phyloP scores from a whole-genome alignment of 2,797 vertebrate species.

The Sebastes vulpes region DNA sequence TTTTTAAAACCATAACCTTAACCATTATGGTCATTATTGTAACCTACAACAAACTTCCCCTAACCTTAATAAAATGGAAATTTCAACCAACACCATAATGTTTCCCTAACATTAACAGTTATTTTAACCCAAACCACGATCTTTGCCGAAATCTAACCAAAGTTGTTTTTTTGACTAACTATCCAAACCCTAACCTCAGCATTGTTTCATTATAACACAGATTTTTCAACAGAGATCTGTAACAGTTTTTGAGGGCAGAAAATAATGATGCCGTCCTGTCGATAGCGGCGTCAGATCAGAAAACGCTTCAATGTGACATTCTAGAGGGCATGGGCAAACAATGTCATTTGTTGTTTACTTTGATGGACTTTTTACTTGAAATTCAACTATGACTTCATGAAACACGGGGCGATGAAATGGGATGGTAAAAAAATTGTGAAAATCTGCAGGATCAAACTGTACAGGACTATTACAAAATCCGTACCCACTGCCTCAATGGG shows the following conservation, averaged over 20 bases:
- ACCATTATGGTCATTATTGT: background rate
- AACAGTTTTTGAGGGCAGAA: background rate
- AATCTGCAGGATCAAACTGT: background rate
- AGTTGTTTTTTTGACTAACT: background rate
- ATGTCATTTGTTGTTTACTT: background rate
- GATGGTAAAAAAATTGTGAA: background rate
- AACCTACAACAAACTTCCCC: background rate
- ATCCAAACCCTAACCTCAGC: background rate
- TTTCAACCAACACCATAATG: background rate
- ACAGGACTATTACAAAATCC: background rate
- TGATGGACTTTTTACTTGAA: background rate
- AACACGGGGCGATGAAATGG: background rate
- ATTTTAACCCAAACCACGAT: background rate
- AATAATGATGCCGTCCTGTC: background rate
- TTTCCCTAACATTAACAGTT: background rate
- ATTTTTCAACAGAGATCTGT: background rate
- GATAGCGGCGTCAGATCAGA: too few species aligned
- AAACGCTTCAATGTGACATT: background rate
- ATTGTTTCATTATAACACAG: accelerated
- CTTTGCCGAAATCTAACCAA: background rate
- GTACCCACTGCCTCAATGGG: background rate
- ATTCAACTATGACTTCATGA: background rate
- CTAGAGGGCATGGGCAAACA: background rate
- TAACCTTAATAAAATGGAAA: too few species aligned
- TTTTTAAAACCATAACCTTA: background rate